Conservation (phyloP, 2,113 vertebrate species). For the Trogon melanurus region DNA sequence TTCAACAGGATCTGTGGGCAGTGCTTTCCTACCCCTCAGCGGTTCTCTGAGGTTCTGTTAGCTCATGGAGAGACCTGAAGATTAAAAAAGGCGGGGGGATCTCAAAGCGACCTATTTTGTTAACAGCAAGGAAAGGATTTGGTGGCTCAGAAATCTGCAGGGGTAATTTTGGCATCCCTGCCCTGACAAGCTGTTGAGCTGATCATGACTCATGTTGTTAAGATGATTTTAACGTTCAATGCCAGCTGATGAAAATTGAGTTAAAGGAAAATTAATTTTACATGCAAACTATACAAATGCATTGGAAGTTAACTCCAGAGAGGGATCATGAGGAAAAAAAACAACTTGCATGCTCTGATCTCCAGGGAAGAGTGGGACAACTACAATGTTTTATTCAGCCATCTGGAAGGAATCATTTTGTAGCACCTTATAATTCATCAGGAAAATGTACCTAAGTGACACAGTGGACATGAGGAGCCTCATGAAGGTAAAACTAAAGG, state of each 20-base stretch:
- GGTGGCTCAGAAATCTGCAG: constrained; percentile 7
- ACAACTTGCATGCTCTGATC: not conserved
- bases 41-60: not conserved
- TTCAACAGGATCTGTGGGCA: not conserved
- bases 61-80: not conserved
- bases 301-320: constrained; percentile 37
- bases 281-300: constrained; percentile 1
- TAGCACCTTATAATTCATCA: constrained; percentile 40
- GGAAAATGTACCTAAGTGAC: constrained; percentile 22
- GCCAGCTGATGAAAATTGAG: constrained; percentile 43
- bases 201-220: constrained; percentile 35
- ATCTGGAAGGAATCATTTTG: constrained; percentile 63
- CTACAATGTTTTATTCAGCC: constrained; percentile 34
- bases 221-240: constrained; percentile 34
- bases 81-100: not conserved
- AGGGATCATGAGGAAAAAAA: not conserved
- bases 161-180: constrained; percentile 24
- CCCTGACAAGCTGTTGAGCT: constrained; percentile 1
- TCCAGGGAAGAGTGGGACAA: constrained; percentile 12
- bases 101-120: constrained; percentile 17
- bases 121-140: constrained; percentile 8
- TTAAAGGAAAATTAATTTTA: constrained; percentile 61
- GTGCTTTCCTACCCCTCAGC: not conserved
- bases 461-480: not conserved
- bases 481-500: not conserved